Evolutionary conservation across 2,113 vertebrate genomes (phyloP).

Genomic region (Sterna hirundo): DNA sequence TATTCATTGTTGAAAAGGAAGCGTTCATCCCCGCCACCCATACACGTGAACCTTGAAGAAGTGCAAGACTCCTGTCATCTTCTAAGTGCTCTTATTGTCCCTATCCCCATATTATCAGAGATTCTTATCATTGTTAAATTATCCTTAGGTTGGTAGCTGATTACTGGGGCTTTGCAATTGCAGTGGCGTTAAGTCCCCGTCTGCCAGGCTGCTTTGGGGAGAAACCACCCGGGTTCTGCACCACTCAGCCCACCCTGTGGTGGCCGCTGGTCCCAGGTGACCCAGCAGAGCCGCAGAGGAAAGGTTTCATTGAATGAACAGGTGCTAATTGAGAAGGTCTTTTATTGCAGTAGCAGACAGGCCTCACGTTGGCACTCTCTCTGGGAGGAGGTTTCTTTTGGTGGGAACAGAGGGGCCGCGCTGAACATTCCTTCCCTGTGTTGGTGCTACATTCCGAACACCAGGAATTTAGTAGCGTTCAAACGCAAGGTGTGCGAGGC

Average conservation of each 20-base stretch:
- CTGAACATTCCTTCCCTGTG: neutral
- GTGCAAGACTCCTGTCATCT: neutral
- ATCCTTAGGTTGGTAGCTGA: neutral
- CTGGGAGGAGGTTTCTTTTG: rapidly evolving
- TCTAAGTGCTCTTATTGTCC: slow-evolving; percentile 48
- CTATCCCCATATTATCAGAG: neutral
- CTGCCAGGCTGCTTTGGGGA: neutral
- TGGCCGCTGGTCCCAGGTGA: neutral
- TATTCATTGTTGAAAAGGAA: neutral
- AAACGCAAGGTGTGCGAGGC: neutral
- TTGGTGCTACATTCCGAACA: neutral
- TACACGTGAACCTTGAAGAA: neutral
- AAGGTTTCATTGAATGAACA: neutral
- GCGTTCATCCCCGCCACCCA: neutral
- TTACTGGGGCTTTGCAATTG: neutral
- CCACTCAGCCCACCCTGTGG: neutral
- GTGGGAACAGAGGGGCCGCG: rapidly evolving
- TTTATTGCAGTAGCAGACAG: neutral
- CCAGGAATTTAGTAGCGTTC: neutral
- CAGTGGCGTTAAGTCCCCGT: neutral
- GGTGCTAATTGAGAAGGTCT: neutral
- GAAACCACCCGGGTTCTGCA: neutral
- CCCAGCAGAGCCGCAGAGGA: neutral
- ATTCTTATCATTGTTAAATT: neutral
- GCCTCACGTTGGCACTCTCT: neutral